These are phyloP conservation scores for Anser cygnoides DNA, from an alignment of 2,113 vertebrate genomes.

Conservation along the genomic window DNA sequence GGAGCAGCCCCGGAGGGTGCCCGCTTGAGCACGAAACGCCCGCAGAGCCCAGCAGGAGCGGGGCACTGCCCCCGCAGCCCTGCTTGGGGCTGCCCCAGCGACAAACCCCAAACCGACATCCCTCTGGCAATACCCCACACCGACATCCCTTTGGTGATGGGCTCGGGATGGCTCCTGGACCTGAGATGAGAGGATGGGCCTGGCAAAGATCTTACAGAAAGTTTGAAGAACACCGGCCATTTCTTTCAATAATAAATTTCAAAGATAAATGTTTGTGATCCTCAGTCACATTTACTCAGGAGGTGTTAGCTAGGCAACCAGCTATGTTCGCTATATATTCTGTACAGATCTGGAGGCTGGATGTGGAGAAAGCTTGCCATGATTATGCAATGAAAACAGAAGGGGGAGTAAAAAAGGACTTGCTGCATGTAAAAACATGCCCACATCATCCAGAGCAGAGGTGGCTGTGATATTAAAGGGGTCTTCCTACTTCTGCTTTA, in stretches of 20 bases:
- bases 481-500: background rate
- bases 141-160: background rate
- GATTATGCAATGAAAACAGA: constrained; percentile 67
- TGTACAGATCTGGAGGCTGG: constrained; percentile 60
- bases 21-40: background rate
- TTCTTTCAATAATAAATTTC: background rate
- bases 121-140: background rate
- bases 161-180: background rate
- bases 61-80: background rate
- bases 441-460: constrained; percentile 17
- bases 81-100: background rate
- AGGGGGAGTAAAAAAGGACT: constrained; percentile 58
- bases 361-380: constrained; percentile 59
- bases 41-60: no score
- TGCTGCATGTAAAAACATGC: constrained; percentile 50
- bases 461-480: background rate
- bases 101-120: no score
- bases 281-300: background rate
- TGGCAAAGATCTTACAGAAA: background rate
- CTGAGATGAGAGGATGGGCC: background rate
- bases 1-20: background rate
- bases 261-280: background rate
- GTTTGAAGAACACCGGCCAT: background rate
- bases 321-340: constrained; percentile 5
- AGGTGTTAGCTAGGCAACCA: constrained; percentile 72